Percentiles rank a stretch among this genome's conserved stretches.
These are phyloP conservation scores for Panulirus ornatus DNA, from an alignment of 1,140 invertebrate genomes.

Conservation along the genomic window DNA sequence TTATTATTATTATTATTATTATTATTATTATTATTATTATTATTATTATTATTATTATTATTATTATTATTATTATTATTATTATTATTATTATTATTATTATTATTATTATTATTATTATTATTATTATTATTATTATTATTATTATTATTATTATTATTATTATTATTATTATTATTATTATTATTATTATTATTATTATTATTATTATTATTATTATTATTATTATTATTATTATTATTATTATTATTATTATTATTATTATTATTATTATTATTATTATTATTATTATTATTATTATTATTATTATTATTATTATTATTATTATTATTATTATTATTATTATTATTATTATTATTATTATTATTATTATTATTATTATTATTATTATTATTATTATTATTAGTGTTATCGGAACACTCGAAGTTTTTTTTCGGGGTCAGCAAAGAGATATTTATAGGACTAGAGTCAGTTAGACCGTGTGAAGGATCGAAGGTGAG, in stretches of 20 bases:
- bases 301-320: slow-evolving; percentile 8
- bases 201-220: slow-evolving; percentile 11
- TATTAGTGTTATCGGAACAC: too few species aligned
- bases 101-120: not conserved
- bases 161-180: not conserved
- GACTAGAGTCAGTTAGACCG: not conserved
- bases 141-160: not conserved
- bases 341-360: not conserved
- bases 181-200: not conserved
- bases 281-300: slow-evolving; percentile 13
- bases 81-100: not conserved
- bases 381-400: slow-evolving; percentile 14
- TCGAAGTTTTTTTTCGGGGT: not conserved
- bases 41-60: slow-evolving; percentile 6
- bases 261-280: not conserved
- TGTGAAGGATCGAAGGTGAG: too few species aligned
- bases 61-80: not conserved
- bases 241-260: slow-evolving; percentile 13
- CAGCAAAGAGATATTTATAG: not conserved
- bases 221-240: slow-evolving; percentile 10
- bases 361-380: slow-evolving; percentile 8
- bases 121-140: slow-evolving; percentile 1
- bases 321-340: slow-evolving; percentile 13
- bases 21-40: slow-evolving; percentile 6
- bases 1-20: slow-evolving; percentile 14